Base-by-base conservation (phyloP, 2,113 vertebrate species). In the Cheirogaleus medius region DNA sequence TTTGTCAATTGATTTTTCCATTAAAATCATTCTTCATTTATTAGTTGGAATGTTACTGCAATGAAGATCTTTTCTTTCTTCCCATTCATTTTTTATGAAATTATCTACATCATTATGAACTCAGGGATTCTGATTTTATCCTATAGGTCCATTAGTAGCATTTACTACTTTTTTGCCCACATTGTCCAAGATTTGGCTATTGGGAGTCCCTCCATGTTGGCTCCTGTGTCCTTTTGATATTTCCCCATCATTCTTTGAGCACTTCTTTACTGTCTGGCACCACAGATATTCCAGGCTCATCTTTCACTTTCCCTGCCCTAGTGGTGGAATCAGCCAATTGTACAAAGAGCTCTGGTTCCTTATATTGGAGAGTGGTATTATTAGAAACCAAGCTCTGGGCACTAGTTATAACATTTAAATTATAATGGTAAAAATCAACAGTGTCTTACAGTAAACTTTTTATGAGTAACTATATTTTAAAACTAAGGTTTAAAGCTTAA, bases 331-430 rank as follows among this genome's bases (percentile, higher is more conserved):
- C 39, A 68, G 69, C 49, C 21, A 49, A 71, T 95, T 89, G 52
- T 21, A n/a, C 60, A 25, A 60, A 84, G 20, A 44, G 56, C 60
- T 44, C 47, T 89, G 60, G 60, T 77, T 89, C 60, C 17, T 77
- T 83, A 78, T n/a, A 77, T 39, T 49, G 87, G 60, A 68, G 7
- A 90, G 23, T 47, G 13, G 49, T 71, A 42, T 39, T 49, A 78
- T 86, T 91, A 95, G 87, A 86, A 78, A 86, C 23, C 73, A 71
- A 95, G 34, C 71, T 86, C 71, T 78, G 81, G 63, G 34, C 81
- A 69, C 42, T 83, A 77, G 68, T 37, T 85, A 34, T 80, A 90
- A 80, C 27, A 76, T 78, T 89, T 84, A 93, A 84, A 42, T 96
- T 32, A 56, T 80, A 68, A 86, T 44, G 60, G 54, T 90, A 64